Percentiles rank a stretch among this genome's conserved stretches.
Evolutionary conservation across 2,113 vertebrate species (phyloP).

Genomic region (Bucco capensis): DNA sequence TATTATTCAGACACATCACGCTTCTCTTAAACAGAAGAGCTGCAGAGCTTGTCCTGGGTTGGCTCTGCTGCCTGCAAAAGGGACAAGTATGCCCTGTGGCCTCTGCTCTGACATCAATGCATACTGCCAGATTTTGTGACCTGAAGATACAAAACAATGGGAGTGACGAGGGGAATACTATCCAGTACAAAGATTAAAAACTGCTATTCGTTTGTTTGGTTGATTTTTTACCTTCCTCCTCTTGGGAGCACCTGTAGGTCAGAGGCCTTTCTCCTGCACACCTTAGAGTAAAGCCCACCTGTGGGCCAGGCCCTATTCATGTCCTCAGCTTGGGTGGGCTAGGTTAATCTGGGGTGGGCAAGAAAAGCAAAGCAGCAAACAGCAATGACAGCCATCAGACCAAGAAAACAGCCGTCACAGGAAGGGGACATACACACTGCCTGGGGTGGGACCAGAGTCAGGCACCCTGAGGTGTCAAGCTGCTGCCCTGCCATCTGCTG

Average conservation of each 20-base stretch:
- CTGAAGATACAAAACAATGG: neutral
- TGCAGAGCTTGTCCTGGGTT: neutral
- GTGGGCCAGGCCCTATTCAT: neutral
- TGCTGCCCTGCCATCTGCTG: neutral
- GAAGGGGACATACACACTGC: rapidly evolving
- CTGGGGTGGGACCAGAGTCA: rapidly evolving
- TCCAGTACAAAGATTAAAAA: neutral
- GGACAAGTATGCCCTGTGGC: rapidly evolving
- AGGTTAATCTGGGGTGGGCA: neutral
- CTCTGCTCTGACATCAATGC: rapidly evolving
- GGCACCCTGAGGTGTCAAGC: neutral
- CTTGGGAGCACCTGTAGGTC: neutral
- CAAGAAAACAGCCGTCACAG: neutral
- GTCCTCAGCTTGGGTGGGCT: rapidly evolving
- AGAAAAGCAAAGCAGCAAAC: neutral
- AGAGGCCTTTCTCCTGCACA: neutral
- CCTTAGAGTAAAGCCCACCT: neutral
- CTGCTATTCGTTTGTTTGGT: neutral
- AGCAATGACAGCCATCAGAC: neutral
- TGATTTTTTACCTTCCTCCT: neutral
- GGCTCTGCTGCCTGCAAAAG: neutral
- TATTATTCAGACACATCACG: neutral
- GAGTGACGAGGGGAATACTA: neutral
- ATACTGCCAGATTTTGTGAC: neutral
- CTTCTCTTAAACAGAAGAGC: neutral